These are phyloP conservation scores for Diabrotica virgifera DNA, from an alignment of 1,140 invertebrate species.

Conservation along the genomic window DNA sequence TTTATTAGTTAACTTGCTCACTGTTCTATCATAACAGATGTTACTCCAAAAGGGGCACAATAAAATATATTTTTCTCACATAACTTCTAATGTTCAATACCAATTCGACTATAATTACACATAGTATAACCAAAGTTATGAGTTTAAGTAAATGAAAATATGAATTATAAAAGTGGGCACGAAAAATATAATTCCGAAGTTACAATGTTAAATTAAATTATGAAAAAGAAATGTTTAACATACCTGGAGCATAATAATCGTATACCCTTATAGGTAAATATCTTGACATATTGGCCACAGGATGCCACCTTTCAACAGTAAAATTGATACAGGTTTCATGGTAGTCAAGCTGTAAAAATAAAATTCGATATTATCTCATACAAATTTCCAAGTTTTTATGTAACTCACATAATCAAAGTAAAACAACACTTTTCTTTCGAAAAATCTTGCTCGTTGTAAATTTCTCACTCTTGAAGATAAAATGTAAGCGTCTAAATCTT, in stretches of 20 bases:
- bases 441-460: conserved; percentile 80
- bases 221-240: conserved; percentile 24
- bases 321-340: conserved; percentile 88
- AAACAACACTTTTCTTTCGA: conserved; percentile 81
- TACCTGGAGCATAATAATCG: conserved; percentile 95
- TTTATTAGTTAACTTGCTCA: too few relatives aligned
- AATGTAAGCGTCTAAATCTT: conserved; percentile 82
- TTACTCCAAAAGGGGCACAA: too few relatives aligned
- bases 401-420: conserved; percentile 89
- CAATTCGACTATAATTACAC: too few relatives aligned
- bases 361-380: background rate
- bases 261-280: conserved; percentile 88
- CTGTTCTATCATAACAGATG: too few relatives aligned
- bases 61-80: too few relatives aligned
- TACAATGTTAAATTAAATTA: background rate
- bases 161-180: too few relatives aligned
- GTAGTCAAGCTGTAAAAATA: conserved; percentile 64
- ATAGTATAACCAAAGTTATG: too few relatives aligned
- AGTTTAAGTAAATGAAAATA: too few relatives aligned
- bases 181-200: too few relatives aligned
- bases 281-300: conserved; percentile 94
- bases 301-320: conserved; percentile 90
- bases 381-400: background rate
- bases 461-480: conserved; percentile 69
- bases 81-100: too few relatives aligned